Conservation (phyloP, 2,888 invertebrate species). For the Morpho achilles region DNA sequence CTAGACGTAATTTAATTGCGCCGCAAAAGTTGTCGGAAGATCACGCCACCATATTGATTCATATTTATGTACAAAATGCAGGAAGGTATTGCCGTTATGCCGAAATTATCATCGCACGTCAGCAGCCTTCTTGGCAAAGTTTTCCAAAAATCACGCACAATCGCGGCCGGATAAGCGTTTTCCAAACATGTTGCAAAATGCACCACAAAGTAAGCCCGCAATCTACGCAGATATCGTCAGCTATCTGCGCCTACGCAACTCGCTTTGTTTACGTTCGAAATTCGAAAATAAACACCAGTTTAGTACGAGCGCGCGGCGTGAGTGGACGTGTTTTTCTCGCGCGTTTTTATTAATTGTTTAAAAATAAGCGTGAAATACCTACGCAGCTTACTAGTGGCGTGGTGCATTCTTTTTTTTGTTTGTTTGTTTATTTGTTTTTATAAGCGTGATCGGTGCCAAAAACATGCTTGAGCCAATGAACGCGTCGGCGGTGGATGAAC, state of each 20-base stretch:
- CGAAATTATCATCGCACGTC: not conserved
- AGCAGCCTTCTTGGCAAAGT: not conserved
- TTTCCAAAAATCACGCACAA: not conserved
- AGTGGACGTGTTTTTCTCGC: slow-evolving; percentile 36
- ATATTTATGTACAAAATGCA: not conserved
- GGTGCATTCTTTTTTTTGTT: slow-evolving; percentile 21
- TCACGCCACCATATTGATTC: not conserved
- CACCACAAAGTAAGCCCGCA: slow-evolving; percentile 13
- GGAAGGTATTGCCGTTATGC: not conserved
- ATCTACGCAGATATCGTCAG: slow-evolving; percentile 24
- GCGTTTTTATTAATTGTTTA: slow-evolving; percentile 8
- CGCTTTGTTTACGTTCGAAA: slow-evolving; percentile 47
- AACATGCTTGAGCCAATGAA: slow-evolving; percentile 46
- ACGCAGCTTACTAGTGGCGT: slow-evolving; percentile 25
- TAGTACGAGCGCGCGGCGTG: slow-evolving; percentile 42
- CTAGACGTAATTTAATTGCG: too few species aligned
- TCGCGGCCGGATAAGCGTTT: not conserved
- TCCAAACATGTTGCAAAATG: slow-evolving; percentile 5
- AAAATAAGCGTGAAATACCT: slow-evolving; percentile 17
- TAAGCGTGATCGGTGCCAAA: slow-evolving; percentile 4
- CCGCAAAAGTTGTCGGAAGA: too few species aligned
- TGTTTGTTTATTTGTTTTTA: not conserved
- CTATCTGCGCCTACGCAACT: slow-evolving; percentile 33
- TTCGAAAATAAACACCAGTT: slow-evolving; percentile 46
- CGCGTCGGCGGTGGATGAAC: slow-evolving; percentile 41